These are phyloP conservation scores for Ophonus ardosiacus DNA, from an alignment of 2,888 invertebrate species.

Conservation along the genomic window DNA sequence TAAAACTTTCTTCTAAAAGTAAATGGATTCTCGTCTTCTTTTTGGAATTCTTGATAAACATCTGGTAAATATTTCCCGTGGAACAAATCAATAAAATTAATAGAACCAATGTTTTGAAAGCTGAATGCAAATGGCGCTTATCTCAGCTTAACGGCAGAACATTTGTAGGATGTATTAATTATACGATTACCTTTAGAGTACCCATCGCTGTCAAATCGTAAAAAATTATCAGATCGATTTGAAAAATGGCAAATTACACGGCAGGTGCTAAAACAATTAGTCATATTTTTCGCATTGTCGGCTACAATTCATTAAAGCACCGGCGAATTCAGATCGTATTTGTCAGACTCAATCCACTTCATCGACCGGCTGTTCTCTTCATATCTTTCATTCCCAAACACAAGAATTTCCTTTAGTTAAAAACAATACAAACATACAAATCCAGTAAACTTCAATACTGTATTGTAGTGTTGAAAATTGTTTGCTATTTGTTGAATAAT, in stretches of 20 bases:
- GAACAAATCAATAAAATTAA: constrained; percentile 38
- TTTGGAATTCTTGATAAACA: constrained; percentile 16
- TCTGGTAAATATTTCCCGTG: constrained; percentile 18
- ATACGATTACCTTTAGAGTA: constrained; percentile 46
- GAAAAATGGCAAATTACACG: constrained; percentile 50
- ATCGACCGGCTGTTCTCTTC: not conserved
- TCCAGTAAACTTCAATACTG: too few relatives aligned
- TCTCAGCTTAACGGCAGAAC: constrained; percentile 25
- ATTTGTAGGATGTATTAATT: constrained; percentile 41
- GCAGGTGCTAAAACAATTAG: constrained; percentile 57
- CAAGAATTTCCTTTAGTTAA: too few relatives aligned
- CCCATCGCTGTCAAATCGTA: constrained; percentile 42
- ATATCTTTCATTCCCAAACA: not conserved
- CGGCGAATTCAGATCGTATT: constrained; percentile 15
- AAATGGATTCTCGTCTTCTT: constrained; percentile 24
- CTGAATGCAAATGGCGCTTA: constrained; percentile 28
- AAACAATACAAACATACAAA: too few relatives aligned
- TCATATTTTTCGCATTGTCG: constrained; percentile 45
- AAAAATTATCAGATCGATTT: constrained; percentile 52
- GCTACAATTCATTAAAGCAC: constrained; percentile 40
- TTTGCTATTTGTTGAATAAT: too few relatives aligned
- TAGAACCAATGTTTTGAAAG: constrained; percentile 34
- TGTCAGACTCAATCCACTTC: constrained; percentile 27
- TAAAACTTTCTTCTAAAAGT: constrained; percentile 6
- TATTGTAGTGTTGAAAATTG: too few relatives aligned